Evolutionary conservation across 1,140 invertebrate species (phyloP), one percentile per base, ranked within the genome.

Genomic region (Linepithema humile): DNA sequence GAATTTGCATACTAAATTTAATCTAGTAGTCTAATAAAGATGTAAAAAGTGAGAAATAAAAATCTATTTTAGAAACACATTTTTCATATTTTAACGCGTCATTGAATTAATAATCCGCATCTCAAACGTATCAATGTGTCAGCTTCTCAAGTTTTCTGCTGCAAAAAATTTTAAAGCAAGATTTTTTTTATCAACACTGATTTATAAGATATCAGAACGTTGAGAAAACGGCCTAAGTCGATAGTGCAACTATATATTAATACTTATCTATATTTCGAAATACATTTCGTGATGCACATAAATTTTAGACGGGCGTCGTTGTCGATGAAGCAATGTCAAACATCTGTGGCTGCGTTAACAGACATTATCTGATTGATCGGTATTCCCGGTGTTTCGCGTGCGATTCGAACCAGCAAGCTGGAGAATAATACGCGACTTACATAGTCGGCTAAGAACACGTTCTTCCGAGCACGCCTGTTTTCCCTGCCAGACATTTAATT

Each of bases 401-500:
- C 26, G 45, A 29, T 17, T 38, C 23, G 10, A 38, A 6, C 17
- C 26, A 4, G 35, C 53, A 35, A 40, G 29, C 1, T 48, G 20
- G 26, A 38, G n/a, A 32, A 40, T 26, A 38, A 35, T 38, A 64
- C 2, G 55, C 32, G 60, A 77, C 73, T 77, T 65, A 65, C 73
- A 17, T 62, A n/a, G 45, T 17, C 57, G 7, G 15, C 29, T 64
- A 48, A 23, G 48, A 70, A 70, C 55, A 32, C 38, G 64, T 6
- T 20, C 64, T 60, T 43, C 40, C 74, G 74, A 74, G 43, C 55
- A 40, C 48, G 38, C 55, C 53, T 73, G 67, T 74, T 59, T 82
- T 74, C 70, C 78, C 53, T 59, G 55, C 40, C 69, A 82, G 69
- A 80, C 64, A 55, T 80, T 80, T 80, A 80, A 80, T 80, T 80